These are phyloP conservation scores for Synchiropus splendidus DNA, from an alignment of 2,113 vertebrate genomes.

Conservation along the genomic window DNA sequence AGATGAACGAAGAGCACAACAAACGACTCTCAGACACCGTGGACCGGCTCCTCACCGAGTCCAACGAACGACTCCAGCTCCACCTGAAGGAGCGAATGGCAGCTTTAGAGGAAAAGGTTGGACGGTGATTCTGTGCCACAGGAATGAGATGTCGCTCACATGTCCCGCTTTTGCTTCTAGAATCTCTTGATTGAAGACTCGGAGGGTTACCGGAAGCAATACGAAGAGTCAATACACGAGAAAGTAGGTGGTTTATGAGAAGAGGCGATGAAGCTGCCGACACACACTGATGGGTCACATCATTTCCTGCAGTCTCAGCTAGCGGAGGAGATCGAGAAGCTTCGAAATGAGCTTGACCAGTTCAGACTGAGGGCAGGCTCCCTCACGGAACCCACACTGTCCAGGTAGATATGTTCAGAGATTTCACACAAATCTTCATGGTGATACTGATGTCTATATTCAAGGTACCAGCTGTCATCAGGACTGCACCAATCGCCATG, in stretches of 20 bases:
- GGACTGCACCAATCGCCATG: too few relatives aligned
- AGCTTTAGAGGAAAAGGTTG: conserved; percentile 92
- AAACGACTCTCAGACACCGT: conserved; percentile 95
- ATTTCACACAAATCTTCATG: too few relatives aligned
- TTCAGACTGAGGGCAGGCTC: conserved; percentile 85
- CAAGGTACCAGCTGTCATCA: too few relatives aligned
- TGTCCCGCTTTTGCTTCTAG: conserved; percentile 50
- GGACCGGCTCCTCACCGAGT: conserved; percentile 92
- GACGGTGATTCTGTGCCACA: neutral
- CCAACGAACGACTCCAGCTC: conserved; percentile 92
- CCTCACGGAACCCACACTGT: conserved; percentile 87
- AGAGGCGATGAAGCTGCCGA: neutral
- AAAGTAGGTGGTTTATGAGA: conserved; percentile 72
- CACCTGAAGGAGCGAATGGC: conserved; percentile 98
- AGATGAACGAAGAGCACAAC: conserved; percentile 99
- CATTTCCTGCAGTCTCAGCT: conserved; percentile 76
- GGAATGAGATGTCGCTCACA: neutral
- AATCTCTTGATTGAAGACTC: conserved; percentile 96
- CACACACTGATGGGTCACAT: conserved; percentile 4
- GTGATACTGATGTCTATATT: too few relatives aligned
- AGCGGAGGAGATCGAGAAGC: conserved; percentile 90
- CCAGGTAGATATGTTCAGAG: conserved; percentile 81
- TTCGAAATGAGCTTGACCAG: conserved; percentile 88
- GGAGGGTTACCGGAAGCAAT: conserved; percentile 90
- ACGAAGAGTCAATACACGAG: conserved; percentile 95